Evolutionary conservation across 30 jellyfish, hydroid and myxozoan species (phyloP), one percentile per base, ranked within the genome.

Genomic region (Catostylus mosaicus): DNA sequence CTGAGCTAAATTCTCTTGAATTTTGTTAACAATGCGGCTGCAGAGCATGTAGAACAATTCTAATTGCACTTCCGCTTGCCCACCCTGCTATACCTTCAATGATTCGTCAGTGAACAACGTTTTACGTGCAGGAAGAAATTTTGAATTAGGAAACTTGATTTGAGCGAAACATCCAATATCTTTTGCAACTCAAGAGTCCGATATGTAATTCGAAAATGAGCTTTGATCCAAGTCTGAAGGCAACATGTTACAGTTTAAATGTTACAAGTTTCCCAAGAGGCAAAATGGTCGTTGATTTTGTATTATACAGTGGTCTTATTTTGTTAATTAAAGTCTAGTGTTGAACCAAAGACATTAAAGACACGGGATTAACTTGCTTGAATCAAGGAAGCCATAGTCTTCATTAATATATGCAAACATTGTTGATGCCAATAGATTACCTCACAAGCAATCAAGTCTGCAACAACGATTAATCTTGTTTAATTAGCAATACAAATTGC

Each of bases 151-250:
- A 18, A 7, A 59, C 26, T 22, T 59, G n/a, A 59, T 59, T 59
- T 59, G 38, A 59, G 11, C 26, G 71, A 24, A 59, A 18, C 38
- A 59, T 59, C 71, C 71, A 59, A 59, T 23, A 59, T 59, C 71
- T 59, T 12, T 2, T 16, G 37, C 71, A 12, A 59, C 24, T 20
- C 38, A 3, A 19, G 38, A 16, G n/a, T 18, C 67, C 7, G 14
- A 40, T 40, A 14, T 7, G 14, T 14, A 5, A 5, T 14, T 40
- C 7, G 7, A 14, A 40, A 40, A 40, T 40, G 7, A 3, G 18
- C 24, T 18, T 3, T 50, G 18, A 18, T 50, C 5, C 18, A 16
- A 8, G 63, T 16, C 63, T 5, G 14, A 5, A 40, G 54, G 11
- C 54, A 5, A 4, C 63, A 50, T 18, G 26, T 5, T 50, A 4